Evolutionary conservation across 2,797 vertebrate genomes (phyloP), one percentile per base, ranked within the genome.

Genomic region (Picus viridis): DNA sequence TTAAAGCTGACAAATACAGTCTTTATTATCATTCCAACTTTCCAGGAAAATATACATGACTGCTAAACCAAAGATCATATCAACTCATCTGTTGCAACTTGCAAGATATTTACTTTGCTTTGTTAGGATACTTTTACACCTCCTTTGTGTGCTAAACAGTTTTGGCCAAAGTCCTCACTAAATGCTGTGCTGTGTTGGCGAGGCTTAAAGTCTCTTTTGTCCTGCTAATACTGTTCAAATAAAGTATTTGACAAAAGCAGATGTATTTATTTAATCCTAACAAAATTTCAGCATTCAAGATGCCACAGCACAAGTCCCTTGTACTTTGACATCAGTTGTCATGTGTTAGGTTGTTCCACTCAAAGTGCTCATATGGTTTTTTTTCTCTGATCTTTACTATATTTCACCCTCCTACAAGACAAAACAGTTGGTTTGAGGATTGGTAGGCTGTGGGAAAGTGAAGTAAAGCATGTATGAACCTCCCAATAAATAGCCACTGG

Each of bases 11-110:
- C 75, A 82, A 84, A 78, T 57, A 72, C 1, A 30, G 34, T 59
- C 71, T 92, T 70, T 90, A 53, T 73, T 92, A 84, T 10, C 65
- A 47, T 78, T 95, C 78, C 84, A 93, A 7, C 82, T 82, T 90
- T 76, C 75, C 54, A 82, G 84, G 89, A 89, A 89, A 90, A 78
- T 18, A 76, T 9, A 70, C 23, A n/a, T 8, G n/a, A 62, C 34
- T 93, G 84, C 68, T 87, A 87, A 87, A n/a, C 53, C 68, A 87
- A 78, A 67, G 47, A 65, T 62, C 54, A 5, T 15, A 69, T 62
- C 24, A 61, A 8, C 11, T 71, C 32, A 81, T 43, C 27, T 83
- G 5, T 54, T 83, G 41, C 32, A 54, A 83, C 65, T 75, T 62
- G 32, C 32, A 72, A 78, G 39, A 15, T 62, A 68, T 20, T 88